phyloP scores from a whole-genome alignment of 23 tunicate species.

The Ciona savignyi region DNA sequence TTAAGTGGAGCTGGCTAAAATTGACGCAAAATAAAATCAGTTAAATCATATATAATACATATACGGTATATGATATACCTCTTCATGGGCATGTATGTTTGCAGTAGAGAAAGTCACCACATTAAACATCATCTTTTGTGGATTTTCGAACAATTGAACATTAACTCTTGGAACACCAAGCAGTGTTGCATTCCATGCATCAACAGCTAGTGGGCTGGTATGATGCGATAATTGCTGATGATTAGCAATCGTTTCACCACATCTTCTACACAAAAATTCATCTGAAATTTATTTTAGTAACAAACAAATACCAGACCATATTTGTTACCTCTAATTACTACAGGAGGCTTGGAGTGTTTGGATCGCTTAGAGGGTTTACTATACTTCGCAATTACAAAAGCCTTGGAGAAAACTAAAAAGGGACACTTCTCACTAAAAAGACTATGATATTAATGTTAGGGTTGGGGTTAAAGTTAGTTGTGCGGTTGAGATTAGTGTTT shows the following conservation, averaged over 20 bases:
- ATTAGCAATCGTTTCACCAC: constrained; percentile 36
- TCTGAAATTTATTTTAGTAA: too few species aligned
- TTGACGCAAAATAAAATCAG: too few species aligned
- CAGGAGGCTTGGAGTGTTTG: too few species aligned
- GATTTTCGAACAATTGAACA: constrained; percentile 56
- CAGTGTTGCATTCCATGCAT: constrained; percentile 34
- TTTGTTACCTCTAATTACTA: too few species aligned
- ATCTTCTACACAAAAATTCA: constrained; percentile 25
- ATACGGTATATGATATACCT: background rate
- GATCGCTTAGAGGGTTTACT: too few species aligned
- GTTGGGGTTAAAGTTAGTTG: too few species aligned
- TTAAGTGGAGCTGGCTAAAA: background rate
- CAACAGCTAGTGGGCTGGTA: constrained; percentile 23
- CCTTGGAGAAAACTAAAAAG: too few species aligned
- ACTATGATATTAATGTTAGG: too few species aligned
- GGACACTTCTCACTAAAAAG: too few species aligned
- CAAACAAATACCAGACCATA: too few species aligned
- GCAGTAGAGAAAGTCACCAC: constrained; percentile 55
- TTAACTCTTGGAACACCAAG: background rate
- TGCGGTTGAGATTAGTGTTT: too few species aligned
- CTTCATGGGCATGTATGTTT: constrained; percentile 20
- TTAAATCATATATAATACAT: background rate
- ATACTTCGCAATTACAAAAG: too few species aligned
- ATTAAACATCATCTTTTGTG: constrained; percentile 41
- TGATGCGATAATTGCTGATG: constrained; percentile 13